A percentile compares a stretch with the other conserved stretches of the same genome.
Conservation (phyloP, 2,888 invertebrate genomes). For the Rapana venosa region DNA sequence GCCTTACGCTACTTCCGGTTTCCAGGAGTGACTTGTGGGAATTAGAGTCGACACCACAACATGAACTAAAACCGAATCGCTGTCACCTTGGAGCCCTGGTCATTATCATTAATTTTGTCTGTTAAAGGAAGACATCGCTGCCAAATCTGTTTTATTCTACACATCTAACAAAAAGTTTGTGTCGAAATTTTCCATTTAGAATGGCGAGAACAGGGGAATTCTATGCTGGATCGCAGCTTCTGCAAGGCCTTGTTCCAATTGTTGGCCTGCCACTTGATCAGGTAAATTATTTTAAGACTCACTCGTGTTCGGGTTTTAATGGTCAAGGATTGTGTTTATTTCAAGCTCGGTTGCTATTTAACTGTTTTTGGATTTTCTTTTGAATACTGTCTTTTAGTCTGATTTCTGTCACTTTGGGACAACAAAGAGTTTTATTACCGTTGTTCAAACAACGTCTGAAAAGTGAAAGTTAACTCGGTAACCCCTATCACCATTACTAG, state of each 20-base stretch:
- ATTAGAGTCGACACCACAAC: conserved; percentile 11
- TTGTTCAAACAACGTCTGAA: too few species aligned
- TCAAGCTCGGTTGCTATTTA: too few species aligned
- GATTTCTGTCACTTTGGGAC: too few species aligned
- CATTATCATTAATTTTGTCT: conserved; percentile 24
- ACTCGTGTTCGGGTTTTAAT: too few species aligned
- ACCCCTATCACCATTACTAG: too few species aligned
- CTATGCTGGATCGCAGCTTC: conserved; percentile 62
- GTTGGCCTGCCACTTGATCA: conserved; percentile 64
- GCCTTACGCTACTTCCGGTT: conserved; percentile 13
- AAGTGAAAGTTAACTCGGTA: too few species aligned
- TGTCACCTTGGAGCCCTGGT: background rate
- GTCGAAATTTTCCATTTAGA: background rate
- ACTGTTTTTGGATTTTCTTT: too few species aligned
- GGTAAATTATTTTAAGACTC: conserved; percentile 47
- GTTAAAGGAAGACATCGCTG: background rate
- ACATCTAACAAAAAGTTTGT: background rate
- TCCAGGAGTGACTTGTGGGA: conserved; percentile 20
- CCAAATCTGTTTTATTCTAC: background rate
- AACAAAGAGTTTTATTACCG: too few species aligned
- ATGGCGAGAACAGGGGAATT: conserved; percentile 54
- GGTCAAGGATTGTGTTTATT: too few species aligned
- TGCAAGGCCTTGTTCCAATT: conserved; percentile 57
- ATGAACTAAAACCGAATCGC: background rate
- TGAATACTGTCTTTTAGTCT: too few species aligned